Evolutionary conservation across 2,888 invertebrate genomes (phyloP), one percentile per base, ranked within the genome.

Genomic region (Tolmerus cingulatus): DNA sequence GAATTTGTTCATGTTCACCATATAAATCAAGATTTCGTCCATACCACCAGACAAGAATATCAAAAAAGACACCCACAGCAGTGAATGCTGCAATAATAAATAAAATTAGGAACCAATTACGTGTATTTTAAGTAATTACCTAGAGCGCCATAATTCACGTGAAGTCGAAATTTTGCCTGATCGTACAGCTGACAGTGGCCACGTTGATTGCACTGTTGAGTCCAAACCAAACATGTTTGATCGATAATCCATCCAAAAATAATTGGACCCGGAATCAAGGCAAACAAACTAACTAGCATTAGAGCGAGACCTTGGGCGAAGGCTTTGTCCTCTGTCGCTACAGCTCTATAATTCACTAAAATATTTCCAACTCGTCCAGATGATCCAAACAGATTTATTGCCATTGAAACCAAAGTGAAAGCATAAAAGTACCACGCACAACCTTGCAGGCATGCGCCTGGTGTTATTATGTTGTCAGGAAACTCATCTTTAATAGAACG

Each of bases 151-250:
- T 93, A 90, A 90, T 95, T 95, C 3, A 95, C 91, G 86, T 93
- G 93, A 89, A 93, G 93, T 37, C 95, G 93, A 90, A 95, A 95
- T 51, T 93, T 92, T 23, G 93, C 92, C 89, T 94, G 94, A 90
- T 96, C 94, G 90, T 96, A 95, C 30, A 95, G 91, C 93, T 95
- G 95, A 89, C 96, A 96, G 90, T 95, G 95, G 14, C 95, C 95
- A 55, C 91, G 93, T 30, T 92, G 92, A 0, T 94, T 94, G 90
- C 96, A 96, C 7, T 94, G 94, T 86, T 94, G 92, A 46, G 95
- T 95, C 96, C 96, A 96, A 30, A 95, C 93, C 55, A 95, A 90
- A 89, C 96, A 96, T 0, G 95, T 94, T 14, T 94, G 94, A 90
- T 96, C 96, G 90, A 93, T 95, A 79, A 96, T 93, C 16, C 94